These are phyloP conservation scores for Falco punctatus DNA, from an alignment of 2,113 vertebrate genomes.

Conservation along the genomic window DNA sequence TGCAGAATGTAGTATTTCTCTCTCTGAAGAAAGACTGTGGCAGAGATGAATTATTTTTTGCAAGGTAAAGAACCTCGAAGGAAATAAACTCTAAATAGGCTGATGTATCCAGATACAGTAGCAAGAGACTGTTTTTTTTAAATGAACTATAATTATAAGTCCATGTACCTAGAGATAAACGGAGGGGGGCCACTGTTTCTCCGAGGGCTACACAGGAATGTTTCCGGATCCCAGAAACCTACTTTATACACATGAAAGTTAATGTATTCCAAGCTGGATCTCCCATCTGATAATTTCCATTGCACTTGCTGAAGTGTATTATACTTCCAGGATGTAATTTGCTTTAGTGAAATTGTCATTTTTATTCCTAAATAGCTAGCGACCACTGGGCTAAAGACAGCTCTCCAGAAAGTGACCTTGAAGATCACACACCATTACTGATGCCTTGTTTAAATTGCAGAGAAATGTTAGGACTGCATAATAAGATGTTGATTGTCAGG, in stretches of 20 bases:
- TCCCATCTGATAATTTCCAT: neutral
- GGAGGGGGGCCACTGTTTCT: neutral
- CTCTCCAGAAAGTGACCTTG: slow-evolving; percentile 51
- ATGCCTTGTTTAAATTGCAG: slow-evolving; percentile 42
- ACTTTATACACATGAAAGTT: neutral
- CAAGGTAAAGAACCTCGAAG: neutral
- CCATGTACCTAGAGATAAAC: neutral
- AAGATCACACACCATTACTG: neutral
- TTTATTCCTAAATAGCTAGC: slow-evolving; percentile 36
- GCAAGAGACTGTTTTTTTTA: neutral
- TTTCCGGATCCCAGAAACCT: neutral
- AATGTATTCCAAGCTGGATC: neutral
- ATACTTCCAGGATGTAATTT: slow-evolving; percentile 15
- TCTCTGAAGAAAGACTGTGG: neutral
- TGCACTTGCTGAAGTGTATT: slow-evolving; percentile 1
- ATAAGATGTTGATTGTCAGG: slow-evolving; percentile 42
- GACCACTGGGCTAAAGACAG: slow-evolving; percentile 6
- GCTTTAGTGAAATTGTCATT: slow-evolving; percentile 33
- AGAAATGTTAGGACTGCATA: slow-evolving; percentile 27
- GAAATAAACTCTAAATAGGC: neutral
- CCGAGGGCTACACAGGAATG: neutral
- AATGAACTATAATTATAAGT: neutral
- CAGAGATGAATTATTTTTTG: neutral
- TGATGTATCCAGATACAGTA: neutral
- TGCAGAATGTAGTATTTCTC: neutral